Evolutionary conservation across 2,888 invertebrate genomes (phyloP), one percentile per base, ranked within the genome.

Genomic region (Tenodera sinensis): DNA sequence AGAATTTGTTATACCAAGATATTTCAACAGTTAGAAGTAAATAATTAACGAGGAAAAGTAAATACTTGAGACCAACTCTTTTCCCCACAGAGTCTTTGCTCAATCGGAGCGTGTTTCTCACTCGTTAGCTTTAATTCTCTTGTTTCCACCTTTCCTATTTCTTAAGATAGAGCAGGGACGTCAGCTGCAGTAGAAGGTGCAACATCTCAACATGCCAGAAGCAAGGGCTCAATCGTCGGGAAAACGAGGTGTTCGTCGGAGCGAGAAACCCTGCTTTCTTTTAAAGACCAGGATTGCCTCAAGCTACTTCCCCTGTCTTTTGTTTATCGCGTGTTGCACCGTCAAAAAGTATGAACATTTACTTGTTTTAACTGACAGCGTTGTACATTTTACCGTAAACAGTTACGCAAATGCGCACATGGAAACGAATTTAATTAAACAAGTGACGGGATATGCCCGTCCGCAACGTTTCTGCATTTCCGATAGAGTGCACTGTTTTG

Each of bases 221-320:
- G 71, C 90, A 90, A 88, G 88, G 34, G 20, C 47, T 84, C 90
- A 90, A 88, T 90, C 90, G 88, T 85, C 85, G 87, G 81, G 90
- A 90, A 90, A 90, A 89, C 90, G 89, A 90, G 89, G 90, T 90
- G 90, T 88, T 89, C 89, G 89, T n/a, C 88, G 87, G 86, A 87
- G 85, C 90, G 89, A 81, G 89, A 84, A 89, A 89, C 28, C 30
- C 47, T 34, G 87, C 82, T 42, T 87, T 83, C 27, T 27, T 83
- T 87, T 87, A 87, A 83, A 87, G 83, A 87, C n/a, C 34, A 82
- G 42, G 87, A 34, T 71, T 71, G 54, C 54, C 20, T 71, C 54
- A 0, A 71, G 54, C 54, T 20, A 71, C 20, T 71, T 71, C 54
- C 15, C 2, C 54, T 25, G 54, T 71, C 54, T 71, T 42, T 25